A percentile compares a stretch with the other conserved stretches of the same genome.
These are phyloP conservation scores for Sebastes steindachneri DNA, from an alignment of 2,797 vertebrate genomes.

Conservation along the genomic window DNA sequence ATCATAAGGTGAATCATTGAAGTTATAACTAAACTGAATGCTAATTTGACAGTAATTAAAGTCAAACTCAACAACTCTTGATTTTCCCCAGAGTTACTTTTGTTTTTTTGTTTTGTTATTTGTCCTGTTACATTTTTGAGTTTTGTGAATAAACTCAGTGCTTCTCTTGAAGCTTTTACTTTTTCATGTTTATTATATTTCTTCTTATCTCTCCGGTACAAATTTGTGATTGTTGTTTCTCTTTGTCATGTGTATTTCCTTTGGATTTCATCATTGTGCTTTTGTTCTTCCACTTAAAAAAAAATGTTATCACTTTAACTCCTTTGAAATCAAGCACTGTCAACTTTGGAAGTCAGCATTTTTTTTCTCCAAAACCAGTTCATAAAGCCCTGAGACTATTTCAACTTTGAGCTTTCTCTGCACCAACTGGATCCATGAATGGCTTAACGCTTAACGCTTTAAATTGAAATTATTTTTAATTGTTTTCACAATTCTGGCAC, in stretches of 20 bases:
- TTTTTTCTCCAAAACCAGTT: background rate
- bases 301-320: background rate
- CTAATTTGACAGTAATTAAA: too few species aligned
- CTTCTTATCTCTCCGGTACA: background rate
- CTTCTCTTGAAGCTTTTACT: background rate
- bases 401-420: background rate
- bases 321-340: background rate
- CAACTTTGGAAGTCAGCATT: background rate
- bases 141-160: background rate
- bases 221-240: background rate
- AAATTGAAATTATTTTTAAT: background rate
- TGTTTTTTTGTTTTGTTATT: background rate
- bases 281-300: background rate
- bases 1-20: background rate
- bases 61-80: too few species aligned
- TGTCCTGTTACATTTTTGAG: background rate
- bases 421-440: background rate
- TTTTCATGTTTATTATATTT: background rate
- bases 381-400: too few species aligned
- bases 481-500: constrained; percentile 11
- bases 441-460: background rate
- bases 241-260: background rate
- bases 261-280: constrained; percentile 1
- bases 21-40: background rate
- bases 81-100: background rate